These are phyloP conservation scores for Aphelinus atriplicis DNA, from an alignment of 1,140 invertebrate species.

Conservation along the genomic window DNA sequence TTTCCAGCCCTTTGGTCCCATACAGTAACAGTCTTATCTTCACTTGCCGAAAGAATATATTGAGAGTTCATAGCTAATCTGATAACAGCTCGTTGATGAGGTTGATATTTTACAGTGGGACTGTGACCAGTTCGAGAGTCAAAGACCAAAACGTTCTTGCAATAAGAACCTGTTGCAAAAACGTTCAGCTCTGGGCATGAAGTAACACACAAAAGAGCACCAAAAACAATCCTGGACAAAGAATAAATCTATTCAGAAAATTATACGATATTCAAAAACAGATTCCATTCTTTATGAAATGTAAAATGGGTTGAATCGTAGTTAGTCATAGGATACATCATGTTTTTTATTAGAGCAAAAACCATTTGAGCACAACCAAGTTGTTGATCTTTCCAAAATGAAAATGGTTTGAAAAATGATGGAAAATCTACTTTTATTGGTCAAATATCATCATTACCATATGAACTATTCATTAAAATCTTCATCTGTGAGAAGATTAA, in stretches of 20 bases:
- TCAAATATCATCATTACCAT: neutral
- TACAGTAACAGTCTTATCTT: constrained; percentile 57
- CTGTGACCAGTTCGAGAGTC: constrained; percentile 48
- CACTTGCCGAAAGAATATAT: constrained; percentile 59
- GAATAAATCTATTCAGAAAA: constrained; percentile 22
- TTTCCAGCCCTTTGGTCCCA: constrained; percentile 57
- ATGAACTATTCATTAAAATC: neutral
- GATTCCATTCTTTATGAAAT: too few species aligned
- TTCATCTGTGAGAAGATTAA: neutral
- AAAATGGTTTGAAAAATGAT: too few species aligned
- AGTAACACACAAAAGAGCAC: constrained; percentile 54
- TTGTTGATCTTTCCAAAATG: too few species aligned
- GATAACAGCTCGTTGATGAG: constrained; percentile 55
- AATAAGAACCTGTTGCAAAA: constrained; percentile 56
- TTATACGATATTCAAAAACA: constrained; percentile 20
- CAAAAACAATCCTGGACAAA: constrained; percentile 44
- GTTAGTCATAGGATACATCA: neutral
- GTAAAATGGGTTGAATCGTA: too few species aligned
- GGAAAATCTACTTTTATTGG: constrained; percentile 10
- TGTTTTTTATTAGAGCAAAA: constrained; percentile 3
- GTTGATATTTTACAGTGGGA: constrained; percentile 48
- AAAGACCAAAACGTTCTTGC: constrained; percentile 52
- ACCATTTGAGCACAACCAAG: too few species aligned
- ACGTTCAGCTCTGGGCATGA: constrained; percentile 49
- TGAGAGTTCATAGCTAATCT: constrained; percentile 54